These are phyloP conservation scores for Cyclophora punctaria DNA, from an alignment of 2,888 invertebrate genomes.

Conservation along the genomic window DNA sequence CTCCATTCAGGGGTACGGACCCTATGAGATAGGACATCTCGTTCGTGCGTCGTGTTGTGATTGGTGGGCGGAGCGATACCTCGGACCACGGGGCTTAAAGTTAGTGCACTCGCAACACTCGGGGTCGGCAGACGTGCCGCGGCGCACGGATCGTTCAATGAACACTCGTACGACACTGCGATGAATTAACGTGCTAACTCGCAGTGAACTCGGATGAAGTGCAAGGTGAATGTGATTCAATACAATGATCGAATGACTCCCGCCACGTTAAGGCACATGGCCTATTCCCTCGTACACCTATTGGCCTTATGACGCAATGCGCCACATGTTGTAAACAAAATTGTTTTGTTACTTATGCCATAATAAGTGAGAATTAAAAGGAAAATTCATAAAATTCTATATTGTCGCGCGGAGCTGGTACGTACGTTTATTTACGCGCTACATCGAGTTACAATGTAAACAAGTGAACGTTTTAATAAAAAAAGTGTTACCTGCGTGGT, in stretches of 20 bases:
- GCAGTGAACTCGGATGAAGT: constrained; percentile 27
- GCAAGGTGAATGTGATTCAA: constrained; percentile 17
- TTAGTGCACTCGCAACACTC: constrained; percentile 53
- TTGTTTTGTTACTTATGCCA: constrained; percentile 11
- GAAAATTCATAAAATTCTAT: too few species aligned
- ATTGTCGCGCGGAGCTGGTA: neutral
- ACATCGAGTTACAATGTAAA: too few species aligned
- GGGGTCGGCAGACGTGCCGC: constrained; percentile 51
- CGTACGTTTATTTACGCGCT: neutral
- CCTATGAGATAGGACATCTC: constrained; percentile 33
- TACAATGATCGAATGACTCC: constrained; percentile 26
- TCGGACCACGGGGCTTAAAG: constrained; percentile 25
- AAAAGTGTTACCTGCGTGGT: too few species aligned
- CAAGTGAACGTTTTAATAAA: too few species aligned
- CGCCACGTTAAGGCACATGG: constrained; percentile 44
- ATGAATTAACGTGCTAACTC: constrained; percentile 30
- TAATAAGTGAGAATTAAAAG: too few species aligned
- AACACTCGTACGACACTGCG: constrained; percentile 29
- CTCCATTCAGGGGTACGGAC: neutral
- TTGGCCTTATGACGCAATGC: constrained; percentile 44
- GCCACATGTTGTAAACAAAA: constrained; percentile 46
- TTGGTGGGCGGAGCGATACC: constrained; percentile 22
- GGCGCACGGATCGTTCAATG: constrained; percentile 23
- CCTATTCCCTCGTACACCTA: constrained; percentile 25
- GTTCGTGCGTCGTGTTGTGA: constrained; percentile 52